Evolutionary conservation across 2,888 invertebrate species (phyloP).

Genomic region (Deilephila porcellus): DNA sequence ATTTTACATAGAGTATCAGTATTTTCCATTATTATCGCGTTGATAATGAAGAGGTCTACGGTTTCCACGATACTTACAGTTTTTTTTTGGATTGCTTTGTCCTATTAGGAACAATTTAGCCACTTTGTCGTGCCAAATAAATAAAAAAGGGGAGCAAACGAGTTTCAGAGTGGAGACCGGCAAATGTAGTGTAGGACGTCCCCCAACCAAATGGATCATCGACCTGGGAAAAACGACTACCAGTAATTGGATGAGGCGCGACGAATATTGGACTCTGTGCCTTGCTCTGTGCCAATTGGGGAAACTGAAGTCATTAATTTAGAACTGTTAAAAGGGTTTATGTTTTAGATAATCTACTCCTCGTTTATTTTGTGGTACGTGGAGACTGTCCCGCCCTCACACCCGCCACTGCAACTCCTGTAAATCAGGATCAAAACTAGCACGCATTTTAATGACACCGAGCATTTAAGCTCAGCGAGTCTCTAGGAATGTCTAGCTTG

Average conservation of each 20-base stretch:
- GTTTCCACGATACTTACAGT: background rate
- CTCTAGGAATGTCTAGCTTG: no score
- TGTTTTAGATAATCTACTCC: no score
- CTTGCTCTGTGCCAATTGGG: background rate
- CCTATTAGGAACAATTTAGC: background rate
- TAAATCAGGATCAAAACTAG: no score
- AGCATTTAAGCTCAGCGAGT: no score
- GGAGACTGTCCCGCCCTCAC: no score
- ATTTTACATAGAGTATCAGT: no score
- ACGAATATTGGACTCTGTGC: conserved; percentile 2
- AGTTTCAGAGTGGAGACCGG: conserved; percentile 8
- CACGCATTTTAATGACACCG: no score
- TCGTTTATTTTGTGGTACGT: no score
- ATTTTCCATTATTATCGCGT: background rate
- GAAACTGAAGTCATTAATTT: background rate
- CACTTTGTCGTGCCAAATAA: conserved; percentile 1
- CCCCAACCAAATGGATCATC: conserved; percentile 13
- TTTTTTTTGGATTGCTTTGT: background rate
- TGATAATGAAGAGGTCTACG: conserved; percentile 2
- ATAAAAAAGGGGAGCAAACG: conserved; percentile 20
- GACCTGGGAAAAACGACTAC: conserved; percentile 19
- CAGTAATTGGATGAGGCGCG: conserved; percentile 26
- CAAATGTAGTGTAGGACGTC: conserved; percentile 21
- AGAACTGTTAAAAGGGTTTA: no score
- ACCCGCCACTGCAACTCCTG: no score